Evolutionary conservation across 2,797 vertebrate species (phyloP), one percentile per base, ranked within the genome.

Genomic region (Enteromius mattozi): DNA sequence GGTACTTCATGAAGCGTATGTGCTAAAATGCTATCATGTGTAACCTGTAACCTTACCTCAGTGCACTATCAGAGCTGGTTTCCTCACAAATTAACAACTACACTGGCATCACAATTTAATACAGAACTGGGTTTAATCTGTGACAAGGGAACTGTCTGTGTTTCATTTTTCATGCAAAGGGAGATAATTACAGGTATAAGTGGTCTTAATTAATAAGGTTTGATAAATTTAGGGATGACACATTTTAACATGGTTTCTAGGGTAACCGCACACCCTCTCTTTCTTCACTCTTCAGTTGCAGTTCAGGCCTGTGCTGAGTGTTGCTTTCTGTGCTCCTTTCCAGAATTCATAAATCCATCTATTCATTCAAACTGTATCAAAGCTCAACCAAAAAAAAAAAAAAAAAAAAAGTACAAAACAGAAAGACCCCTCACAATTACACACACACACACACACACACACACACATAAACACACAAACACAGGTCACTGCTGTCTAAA

Each of bases 401-500:
- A 21, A 24, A 33, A 51, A 33, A 47, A 17, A 66, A n/a, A n/a
- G 63, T n/a, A n/a, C 3, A 19, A 45, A 47, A 70, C 24, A 81
- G 51, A 81, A 70, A 87, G 37, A 70, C 42, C 10, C 3, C 56
- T 68, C 45, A 68, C 21, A 71, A 21, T 19, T 54, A 71, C 40
- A 63, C 24, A 74, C 59, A 51, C 56, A 54, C 17, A 59, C 68
- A 42, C 17, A 42, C 21, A 65, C 56, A 81, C 59, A 66, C 13
- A 45, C 35, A 65, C 3, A n/a, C 14, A 12, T 2, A 35, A n/a
- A n/a, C 65, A 85, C n/a, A 80, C 56, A 80, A 13, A 24, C 59
- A 78, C 37, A 63, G 81, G 80, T 85, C 80, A 87, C 8, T 33
- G 27, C 72, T 86, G 85, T 88, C 85, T 82, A 87, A 80, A 87